These are phyloP conservation scores for Hypsopygia costalis DNA, from an alignment of 2,888 invertebrate genomes.

Conservation along the genomic window DNA sequence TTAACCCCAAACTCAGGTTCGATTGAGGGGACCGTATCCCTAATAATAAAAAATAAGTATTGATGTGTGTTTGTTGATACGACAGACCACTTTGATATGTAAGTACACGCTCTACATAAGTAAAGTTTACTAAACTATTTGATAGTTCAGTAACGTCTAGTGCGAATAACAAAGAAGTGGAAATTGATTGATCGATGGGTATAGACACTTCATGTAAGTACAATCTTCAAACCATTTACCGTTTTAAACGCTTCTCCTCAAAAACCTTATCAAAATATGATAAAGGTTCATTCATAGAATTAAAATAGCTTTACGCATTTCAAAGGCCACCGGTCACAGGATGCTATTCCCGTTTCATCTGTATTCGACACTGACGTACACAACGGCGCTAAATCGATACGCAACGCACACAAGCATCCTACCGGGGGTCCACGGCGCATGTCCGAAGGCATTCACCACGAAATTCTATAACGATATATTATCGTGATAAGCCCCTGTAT, in stretches of 20 bases:
- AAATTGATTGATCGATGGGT: too few species aligned
- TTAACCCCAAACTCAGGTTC: too few species aligned
- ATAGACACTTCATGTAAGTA: too few species aligned
- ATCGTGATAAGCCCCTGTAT: constrained; percentile 27
- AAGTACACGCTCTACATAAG: too few species aligned
- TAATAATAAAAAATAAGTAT: too few species aligned
- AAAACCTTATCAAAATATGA: constrained; percentile 5
- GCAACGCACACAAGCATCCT: constrained; percentile 60
- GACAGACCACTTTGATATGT: too few species aligned
- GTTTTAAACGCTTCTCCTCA: background rate
- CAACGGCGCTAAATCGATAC: constrained; percentile 66
- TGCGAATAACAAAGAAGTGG: too few species aligned
- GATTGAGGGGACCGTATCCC: too few species aligned
- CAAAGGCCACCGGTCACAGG: constrained; percentile 34
- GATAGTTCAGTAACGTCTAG: background rate
- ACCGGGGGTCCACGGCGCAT: constrained; percentile 49
- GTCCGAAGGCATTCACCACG: constrained; percentile 52
- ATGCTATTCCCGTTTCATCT: constrained; percentile 45
- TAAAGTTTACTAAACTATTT: constrained; percentile 8
- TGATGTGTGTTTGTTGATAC: too few species aligned
- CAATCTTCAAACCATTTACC: too few species aligned
- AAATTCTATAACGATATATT: constrained; percentile 40
- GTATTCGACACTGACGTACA: constrained; percentile 68
- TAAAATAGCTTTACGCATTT: constrained; percentile 57
- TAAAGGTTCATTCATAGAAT: constrained; percentile 48